Evolutionary conservation across 1,140 invertebrate species (phyloP).

Genomic region (Holotrichia oblita): DNA sequence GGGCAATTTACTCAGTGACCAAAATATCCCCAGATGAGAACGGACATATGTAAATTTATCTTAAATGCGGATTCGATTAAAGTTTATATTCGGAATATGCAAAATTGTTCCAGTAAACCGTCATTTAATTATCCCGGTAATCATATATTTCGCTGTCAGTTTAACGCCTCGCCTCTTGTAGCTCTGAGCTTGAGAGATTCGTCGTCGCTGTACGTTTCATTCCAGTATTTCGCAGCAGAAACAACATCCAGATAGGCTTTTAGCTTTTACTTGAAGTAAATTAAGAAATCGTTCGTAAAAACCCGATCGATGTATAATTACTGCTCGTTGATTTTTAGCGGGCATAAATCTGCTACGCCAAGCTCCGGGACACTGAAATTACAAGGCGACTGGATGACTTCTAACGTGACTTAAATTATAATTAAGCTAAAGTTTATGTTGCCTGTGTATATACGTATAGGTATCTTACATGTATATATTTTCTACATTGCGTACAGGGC

Average conservation of each 20-base stretch:
- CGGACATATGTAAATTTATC: conserved; percentile 3
- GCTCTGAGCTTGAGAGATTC: background rate
- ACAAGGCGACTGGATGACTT: background rate
- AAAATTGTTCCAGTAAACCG: background rate
- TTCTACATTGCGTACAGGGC: background rate
- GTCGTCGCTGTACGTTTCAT: background rate
- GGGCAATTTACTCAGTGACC: background rate
- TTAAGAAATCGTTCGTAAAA: conserved; percentile 12
- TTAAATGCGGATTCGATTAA: background rate
- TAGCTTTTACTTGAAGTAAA: conserved; percentile 2
- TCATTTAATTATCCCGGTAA: background rate
- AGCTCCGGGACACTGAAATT: background rate
- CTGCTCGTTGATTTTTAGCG: background rate
- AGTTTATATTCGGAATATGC: conserved; percentile 20
- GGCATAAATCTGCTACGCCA: background rate
- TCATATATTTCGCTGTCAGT: background rate
- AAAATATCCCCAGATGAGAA: background rate
- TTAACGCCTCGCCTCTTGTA: background rate
- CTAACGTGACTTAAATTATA: conserved; percentile 12
- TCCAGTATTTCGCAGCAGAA: background rate
- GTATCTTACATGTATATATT: conserved; percentile 7
- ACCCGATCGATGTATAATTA: conserved; percentile 6
- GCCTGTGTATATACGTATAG: background rate
- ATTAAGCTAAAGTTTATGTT: background rate
- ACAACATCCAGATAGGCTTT: background rate